Base-by-base conservation (phyloP, 2,797 vertebrate genomes). In the Dermochelys coriacea region DNA sequence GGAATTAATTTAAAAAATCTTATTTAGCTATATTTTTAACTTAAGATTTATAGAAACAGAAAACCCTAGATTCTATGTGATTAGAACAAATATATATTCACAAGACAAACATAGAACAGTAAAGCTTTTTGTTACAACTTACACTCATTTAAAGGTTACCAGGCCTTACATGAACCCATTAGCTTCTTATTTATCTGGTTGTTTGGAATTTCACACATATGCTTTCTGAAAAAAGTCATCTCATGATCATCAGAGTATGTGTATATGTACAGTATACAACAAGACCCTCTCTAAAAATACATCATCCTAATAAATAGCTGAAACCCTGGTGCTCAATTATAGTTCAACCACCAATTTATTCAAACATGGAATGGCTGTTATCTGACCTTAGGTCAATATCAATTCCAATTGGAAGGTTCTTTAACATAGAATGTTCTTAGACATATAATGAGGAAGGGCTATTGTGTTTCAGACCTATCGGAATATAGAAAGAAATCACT, bases 401-500 rank as follows among this genome's bases (percentile, higher is more conserved):
- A 1, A 49, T 87, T 93, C 91, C 54, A 59, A 1, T 34, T 80
- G 29, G n/a, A 84, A 45, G 83, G 18, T 81, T 74, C 57, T 87
- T 90, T 57, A 74, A 81, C 82, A 5, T 34, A 77, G 74, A 49
- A 27, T 89, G 23, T 50, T 74, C 29, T 90, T 78, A 86, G 90
- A 75, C 6, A 29, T 47, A 77, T 2, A 64, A 34, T 41, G 80
- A 92, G 54, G 6, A 71, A 5, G 88, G 16, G 5, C 75, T 89
- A 84, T 88, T 59, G 86, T 78, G 50, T 55, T 79, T 85, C 81
- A 47, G 91, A 47, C 45, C 34, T 87, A n/a, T 57, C 68, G 74
- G 80, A 94, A 88, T 89, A 86, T 50, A 83, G 90, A 95, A 88
- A 94, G 16, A 45, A 55, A 77, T 7, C 37, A 88, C 21, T 80